Evolutionary conservation across 2,888 invertebrate species (phyloP), one percentile per base, ranked within the genome.

Genomic region (Rhingia rostrata): DNA sequence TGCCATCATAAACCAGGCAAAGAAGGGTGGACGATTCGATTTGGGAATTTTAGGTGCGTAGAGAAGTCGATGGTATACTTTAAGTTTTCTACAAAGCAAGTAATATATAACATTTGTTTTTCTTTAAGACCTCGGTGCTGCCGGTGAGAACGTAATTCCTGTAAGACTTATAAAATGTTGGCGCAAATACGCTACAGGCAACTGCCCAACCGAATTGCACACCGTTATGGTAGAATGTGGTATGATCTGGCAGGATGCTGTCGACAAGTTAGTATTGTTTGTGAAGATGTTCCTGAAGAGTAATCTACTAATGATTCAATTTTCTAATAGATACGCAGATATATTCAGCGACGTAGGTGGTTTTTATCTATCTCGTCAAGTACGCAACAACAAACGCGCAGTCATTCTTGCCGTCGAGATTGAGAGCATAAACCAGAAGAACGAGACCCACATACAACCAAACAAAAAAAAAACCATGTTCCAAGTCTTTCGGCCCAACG

Each of bases 21-120:
- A 98, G 90, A 95, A 97, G 88, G 95, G 96, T 87, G 99, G 99
- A 0, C 95, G 97, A 47, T 99, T 98, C 92, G 99, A 99, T 93
- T 94, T 99, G 92, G 97, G 97, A 87, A 96, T 96, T 89, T 92
- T 95, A 86, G 95, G 95, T 94, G 89, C 90, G 89, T 86, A 22
- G n/a, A 22, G 10, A 22, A 22, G 6, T 47, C 4, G 4, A 4
- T 10, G 10, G n/a, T n/a, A n/a, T n/a, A n/a, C n/a, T n/a, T n/a
- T n/a, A n/a, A n/a, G n/a, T 41, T n/a, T 4, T 12, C 12, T 30
- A 33, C 6, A 30, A 3, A 5, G 4, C 4, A 14, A 4, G 22
- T 6, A 6, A 4, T n/a, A 4, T 6, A n/a, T 5, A 2, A 6
- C 4, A 9, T 6, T 41, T 30, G 4, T 47, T 64, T 51, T 4